Evolutionary conservation across 2,888 invertebrate genomes (phyloP), one percentile per base, ranked within the genome.

Genomic region (Altica lythri): DNA sequence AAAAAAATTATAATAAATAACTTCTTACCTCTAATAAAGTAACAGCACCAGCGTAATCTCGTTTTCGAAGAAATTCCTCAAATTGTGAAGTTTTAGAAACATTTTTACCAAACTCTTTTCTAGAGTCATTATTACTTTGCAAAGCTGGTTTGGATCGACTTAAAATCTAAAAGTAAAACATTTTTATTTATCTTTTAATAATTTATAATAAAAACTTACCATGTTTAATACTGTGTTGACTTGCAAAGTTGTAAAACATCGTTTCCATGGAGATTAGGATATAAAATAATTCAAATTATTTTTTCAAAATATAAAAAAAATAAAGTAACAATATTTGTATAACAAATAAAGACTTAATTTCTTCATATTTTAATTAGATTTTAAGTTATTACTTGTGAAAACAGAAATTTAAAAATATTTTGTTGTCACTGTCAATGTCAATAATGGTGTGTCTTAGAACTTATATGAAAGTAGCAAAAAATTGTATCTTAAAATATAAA

Each of bases 21-120:
- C 9, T 18, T 44, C 69, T 71, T 75, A 94, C 95, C 82, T 97
- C 96, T 3, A 98, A 78, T 66, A 95, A 81, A 0, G 97, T 95
- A 13, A 95, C 82, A 0, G 95, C 96, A 5, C 98, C 99, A 0
- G 90, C 89, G 73, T 97, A 99, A 76, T 99, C 99, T 37, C 97
- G 81, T 67, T 87, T 88, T 14, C 86, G 77, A 12, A 99, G 79
- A 72, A 93, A 97, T 67, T 96, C 95, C 69, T 95, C 94, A 9
- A 98, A 79, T 59, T 90, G 89, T 0, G 92, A 86, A 49, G 80
- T 80, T 64, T 83, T 85, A 4, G 63, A 64, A 25, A 61, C 60
- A 4, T 56, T 61, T 38, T 64, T 57, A 30, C 60, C 65, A 17
- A 59, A 37, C 32, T 57, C 61, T 52, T 62, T 72, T 61, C 59